Conservation (phyloP, 2,797 vertebrate species). For the Sciaenops ocellatus region DNA sequence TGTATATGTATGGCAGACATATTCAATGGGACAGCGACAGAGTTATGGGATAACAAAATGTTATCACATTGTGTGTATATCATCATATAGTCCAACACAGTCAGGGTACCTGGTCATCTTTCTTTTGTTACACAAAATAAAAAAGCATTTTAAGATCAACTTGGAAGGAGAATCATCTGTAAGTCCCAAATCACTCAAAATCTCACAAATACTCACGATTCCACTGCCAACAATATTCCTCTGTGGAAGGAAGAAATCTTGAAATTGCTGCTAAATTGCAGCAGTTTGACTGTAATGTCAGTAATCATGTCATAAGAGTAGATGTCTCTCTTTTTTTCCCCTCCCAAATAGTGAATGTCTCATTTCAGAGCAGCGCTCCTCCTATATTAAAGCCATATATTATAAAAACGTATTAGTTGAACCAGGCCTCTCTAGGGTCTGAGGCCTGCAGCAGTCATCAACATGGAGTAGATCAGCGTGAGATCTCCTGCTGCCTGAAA, state of each 20-base stretch:
- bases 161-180: conserved; percentile 35
- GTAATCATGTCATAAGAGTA: conserved; percentile 65
- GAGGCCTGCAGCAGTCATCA: conserved; percentile 67
- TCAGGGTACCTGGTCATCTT: conserved; percentile 9
- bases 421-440: conserved; percentile 46
- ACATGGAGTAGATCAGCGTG: conserved; percentile 70
- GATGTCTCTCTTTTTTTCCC: conserved; percentile 4
- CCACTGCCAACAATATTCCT: conserved; percentile 57
- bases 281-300: conserved; percentile 69
- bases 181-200: conserved; percentile 34
- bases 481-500: conserved; percentile 79
- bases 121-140: conserved; percentile 25
- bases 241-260: conserved; percentile 55
- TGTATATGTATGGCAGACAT: background rate
- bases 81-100: conserved; percentile 4
- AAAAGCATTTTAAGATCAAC: conserved; percentile 21
- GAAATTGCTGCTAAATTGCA: conserved; percentile 75
- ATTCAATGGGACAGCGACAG: background rate
- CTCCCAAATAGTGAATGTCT: conserved; percentile 17
- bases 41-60: background rate
- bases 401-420: conserved; percentile 42
- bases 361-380: conserved; percentile 40
- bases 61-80: background rate
- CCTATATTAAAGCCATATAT: conserved; percentile 68
- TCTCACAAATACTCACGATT: conserved; percentile 27